phyloP scores from a whole-genome alignment of 1,140 invertebrate species.

The Eulimnadia texana region DNA sequence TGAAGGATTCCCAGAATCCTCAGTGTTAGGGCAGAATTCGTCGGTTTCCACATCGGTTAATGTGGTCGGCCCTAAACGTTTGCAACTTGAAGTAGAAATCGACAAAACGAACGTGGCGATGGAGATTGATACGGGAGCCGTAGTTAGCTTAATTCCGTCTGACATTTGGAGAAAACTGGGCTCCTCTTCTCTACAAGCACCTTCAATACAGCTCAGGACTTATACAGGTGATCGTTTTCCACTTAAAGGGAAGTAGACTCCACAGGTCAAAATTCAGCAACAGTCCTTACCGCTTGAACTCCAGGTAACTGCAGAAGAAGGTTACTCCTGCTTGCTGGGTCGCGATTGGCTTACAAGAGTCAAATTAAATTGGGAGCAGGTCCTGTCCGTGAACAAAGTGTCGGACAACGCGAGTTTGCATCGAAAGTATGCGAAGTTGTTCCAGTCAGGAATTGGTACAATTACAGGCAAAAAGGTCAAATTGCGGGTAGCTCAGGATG shows the following conservation, averaged over 20 bases:
- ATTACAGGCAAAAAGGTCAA: background rate
- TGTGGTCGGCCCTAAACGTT: background rate
- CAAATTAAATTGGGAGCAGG: slow-evolving; percentile 1
- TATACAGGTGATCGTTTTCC: slow-evolving; percentile 1
- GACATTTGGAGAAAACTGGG: background rate
- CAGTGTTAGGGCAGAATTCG: background rate
- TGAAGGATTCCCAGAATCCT: background rate
- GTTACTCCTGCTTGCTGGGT: background rate
- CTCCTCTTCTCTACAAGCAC: background rate
- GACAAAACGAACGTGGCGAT: background rate
- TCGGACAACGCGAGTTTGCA: background rate
- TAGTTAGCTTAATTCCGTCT: background rate
- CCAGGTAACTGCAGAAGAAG: background rate
- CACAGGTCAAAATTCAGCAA: background rate
- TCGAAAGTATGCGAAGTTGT: background rate
- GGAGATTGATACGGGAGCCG: slow-evolving; percentile 6
- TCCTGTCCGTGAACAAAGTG: background rate
- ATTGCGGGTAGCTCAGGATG: slow-evolving; percentile 4
- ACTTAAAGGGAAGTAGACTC: background rate
- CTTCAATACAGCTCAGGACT: background rate
- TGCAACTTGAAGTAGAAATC: background rate
- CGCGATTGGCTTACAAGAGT: background rate
- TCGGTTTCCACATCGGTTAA: background rate
- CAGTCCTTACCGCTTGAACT: background rate
- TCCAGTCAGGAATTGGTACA: background rate